Conservation (phyloP, 2,113 vertebrate species). For the Saguinus imperator region DNA sequence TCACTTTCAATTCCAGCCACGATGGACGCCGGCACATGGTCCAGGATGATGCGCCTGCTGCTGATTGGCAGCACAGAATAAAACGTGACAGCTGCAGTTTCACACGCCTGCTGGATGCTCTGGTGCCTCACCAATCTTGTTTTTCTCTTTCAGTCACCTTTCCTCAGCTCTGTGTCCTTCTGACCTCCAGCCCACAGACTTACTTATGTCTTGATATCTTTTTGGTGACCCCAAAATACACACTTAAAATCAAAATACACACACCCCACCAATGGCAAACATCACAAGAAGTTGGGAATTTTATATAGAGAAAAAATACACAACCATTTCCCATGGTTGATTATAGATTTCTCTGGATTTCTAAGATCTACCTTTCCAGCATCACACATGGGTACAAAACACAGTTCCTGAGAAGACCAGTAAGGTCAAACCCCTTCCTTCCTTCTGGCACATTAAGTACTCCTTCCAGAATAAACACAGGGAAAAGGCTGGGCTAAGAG, state of each 20-base stretch:
- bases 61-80: background rate
- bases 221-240: background rate
- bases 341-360: background rate
- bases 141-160: background rate
- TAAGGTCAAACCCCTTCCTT: background rate
- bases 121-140: background rate
- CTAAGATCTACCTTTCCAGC: background rate
- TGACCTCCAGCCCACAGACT: background rate
- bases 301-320: background rate
- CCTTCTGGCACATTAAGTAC: background rate
- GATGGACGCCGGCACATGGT: background rate
- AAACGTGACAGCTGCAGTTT: background rate
- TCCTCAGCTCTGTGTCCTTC: background rate
- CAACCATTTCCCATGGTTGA: background rate
- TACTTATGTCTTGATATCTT: background rate
- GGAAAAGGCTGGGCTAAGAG: background rate
- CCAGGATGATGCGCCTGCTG: background rate
- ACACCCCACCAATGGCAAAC: background rate
- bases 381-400: background rate
- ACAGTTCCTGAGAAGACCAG: background rate
- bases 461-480: background rate
- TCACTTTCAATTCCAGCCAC: background rate
- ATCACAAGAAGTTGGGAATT: background rate
- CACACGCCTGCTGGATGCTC: background rate
- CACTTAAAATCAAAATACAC: background rate